Conservation (phyloP, 2,888 invertebrate genomes). For the Drosophila nr. perissopoda region DNA sequence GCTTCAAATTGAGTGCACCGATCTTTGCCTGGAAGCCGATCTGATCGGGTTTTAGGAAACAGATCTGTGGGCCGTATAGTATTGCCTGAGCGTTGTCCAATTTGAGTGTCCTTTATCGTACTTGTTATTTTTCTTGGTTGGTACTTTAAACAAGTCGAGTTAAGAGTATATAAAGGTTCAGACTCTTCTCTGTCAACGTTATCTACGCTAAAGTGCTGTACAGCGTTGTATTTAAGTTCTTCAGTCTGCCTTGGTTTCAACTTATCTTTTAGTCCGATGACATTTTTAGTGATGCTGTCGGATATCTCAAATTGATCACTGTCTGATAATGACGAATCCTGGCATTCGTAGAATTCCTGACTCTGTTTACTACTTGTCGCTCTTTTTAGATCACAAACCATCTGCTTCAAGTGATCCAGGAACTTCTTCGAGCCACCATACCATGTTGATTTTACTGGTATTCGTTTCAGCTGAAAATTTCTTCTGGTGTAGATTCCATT, state of each 20-base stretch:
- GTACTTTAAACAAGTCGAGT: neutral
- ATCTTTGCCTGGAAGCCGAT: neutral
- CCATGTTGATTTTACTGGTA: neutral
- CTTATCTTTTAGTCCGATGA: neutral
- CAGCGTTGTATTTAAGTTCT: neutral
- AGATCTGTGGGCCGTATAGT: neutral
- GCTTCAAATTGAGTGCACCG: neutral
- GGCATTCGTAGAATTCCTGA: slow-evolving; percentile 6
- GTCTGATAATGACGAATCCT: neutral
- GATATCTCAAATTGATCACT: neutral
- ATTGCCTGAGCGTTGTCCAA: neutral
- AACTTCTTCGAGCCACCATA: neutral
- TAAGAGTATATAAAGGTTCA: neutral
- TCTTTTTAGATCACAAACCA: neutral
- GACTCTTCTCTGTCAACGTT: no score
- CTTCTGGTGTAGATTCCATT: neutral
- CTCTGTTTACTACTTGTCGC: neutral
- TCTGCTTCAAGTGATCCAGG: neutral
- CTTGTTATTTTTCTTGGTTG: neutral
- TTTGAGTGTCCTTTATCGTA: neutral
- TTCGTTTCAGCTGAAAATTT: neutral
- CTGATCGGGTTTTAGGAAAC: neutral
- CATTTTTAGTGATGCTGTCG: neutral
- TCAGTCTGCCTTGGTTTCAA: no score
- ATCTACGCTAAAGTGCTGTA: neutral